Evolutionary conservation across 2,888 invertebrate genomes (phyloP), one percentile per base, ranked within the genome.

Genomic region (Diogma glabrata): DNA sequence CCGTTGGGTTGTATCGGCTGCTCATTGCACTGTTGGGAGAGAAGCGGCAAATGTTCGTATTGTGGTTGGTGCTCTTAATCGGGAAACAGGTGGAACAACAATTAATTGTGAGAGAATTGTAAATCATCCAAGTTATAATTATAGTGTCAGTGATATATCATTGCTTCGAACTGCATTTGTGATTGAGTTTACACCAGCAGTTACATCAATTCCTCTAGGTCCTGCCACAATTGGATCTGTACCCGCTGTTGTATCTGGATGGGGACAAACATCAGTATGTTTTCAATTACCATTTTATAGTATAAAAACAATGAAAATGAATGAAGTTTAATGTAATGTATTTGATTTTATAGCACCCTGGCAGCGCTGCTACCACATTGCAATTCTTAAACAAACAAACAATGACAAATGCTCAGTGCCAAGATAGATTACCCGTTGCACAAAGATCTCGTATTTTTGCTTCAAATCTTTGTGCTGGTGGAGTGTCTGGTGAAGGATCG

Each of bases 381-480:
- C 46, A 49, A 45, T 46, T 23, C n/a, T 10, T 51, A 2, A 30
- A 14, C 4, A 9, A 17, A 8, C 22, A 12, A 36, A 53, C 53
- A n/a, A 23, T 49, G 26, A 53, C 53, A 8, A 51, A 49, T 20
- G 51, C 48, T 28, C 51, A 51, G 8, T 53, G 53, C 16, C 51
- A 49, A 17, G 8, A 12, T 6, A 22, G 50, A n/a, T 36, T 33
- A 33, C 24, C 53, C n/a, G 43, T 68, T 47, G 69, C 66, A 2
- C 68, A 68, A n/a, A 65, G 66, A 58, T 36, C 50, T 12, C 22
- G 19, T 2, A 66, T 67, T 4, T 65, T 64, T 3, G 67, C 67
- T 55, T 65, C 66, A 38, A 67, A 67, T 67, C 61, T 68, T n/a
- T 68, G 67, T 48, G 20, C 45, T 20, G 19, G 19, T 20, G 20